Base-by-base conservation (phyloP, 2,888 invertebrate species). In the Hyppa rectilinea region DNA sequence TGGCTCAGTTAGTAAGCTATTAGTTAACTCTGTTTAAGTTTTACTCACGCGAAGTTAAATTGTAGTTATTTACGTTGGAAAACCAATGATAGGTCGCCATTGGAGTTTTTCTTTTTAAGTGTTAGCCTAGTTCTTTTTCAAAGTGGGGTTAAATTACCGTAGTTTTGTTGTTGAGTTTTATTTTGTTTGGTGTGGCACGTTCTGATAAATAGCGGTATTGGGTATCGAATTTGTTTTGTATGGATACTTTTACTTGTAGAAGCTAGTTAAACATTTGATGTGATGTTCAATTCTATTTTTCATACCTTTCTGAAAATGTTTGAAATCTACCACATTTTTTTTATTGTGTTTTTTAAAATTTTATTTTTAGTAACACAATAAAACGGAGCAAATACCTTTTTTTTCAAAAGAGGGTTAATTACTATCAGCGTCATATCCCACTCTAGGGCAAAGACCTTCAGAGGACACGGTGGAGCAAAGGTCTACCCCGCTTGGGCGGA, bases 1-100 rank as follows among this genome's bases (percentile, higher is more conserved):
- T 74, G 79, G 81, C 76, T 78, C 66, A 71, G 84, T 86, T 87
- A 86, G 86, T 84, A 74, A 83, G 78, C 87, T 88, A 85, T 87
- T 86, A 88, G 86, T 88, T 86, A 88, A 85, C 82, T 77, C 69
- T 64, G 78, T 77, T 84, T 75, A 83, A 79, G 67, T 83, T 75
- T 47, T 59, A 58, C 56, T 77, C 89, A 89, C 89, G 89, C 89
- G 83, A 89, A 73, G 70, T 74, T 68, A 71, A 75, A 50, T 66
- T 74, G 52, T 67, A 56, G 71, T 74, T 84, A 75, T 78, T 78
- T 81, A 50, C 50, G 47, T 71, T 71, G 45, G 73, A 68, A 73
- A 83, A 62, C 72, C 82, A 73, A 75, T 71, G 71, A 74, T 73
- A 63, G 63, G 65, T 52, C 38, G 53, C 34, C 68, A 68, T 65